Evolutionary conservation across 2,888 invertebrate genomes (phyloP).

Genomic region (Agonopterix alstromeriana): DNA sequence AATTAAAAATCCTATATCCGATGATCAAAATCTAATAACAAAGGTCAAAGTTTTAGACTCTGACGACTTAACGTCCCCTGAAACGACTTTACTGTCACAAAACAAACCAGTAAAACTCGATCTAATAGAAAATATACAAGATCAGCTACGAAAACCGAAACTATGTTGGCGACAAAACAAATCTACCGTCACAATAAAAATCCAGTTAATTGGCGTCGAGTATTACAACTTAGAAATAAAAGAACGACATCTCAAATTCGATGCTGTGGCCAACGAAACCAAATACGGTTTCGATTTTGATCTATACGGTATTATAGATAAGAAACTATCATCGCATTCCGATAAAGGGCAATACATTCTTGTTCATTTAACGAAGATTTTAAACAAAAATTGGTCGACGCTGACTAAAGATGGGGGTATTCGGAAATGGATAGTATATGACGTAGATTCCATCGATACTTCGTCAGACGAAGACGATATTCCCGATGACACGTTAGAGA

Average conservation of each 20-base stretch:
- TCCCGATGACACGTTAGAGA: slow-evolving; percentile 15
- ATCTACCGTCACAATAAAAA: slow-evolving; percentile 38
- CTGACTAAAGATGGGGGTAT: slow-evolving; percentile 29
- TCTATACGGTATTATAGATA: slow-evolving; percentile 49
- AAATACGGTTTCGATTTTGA: slow-evolving; percentile 51
- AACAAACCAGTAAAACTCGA: not conserved
- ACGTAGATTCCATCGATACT: slow-evolving; percentile 43
- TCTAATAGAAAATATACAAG: not conserved
- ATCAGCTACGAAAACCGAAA: slow-evolving; percentile 37
- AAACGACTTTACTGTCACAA: slow-evolving; percentile 4
- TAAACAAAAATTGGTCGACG: slow-evolving; percentile 46
- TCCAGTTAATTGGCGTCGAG: slow-evolving; percentile 45
- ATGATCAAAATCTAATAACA: not conserved
- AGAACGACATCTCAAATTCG: slow-evolving; percentile 37
- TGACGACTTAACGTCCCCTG: slow-evolving; percentile 29
- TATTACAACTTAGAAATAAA: slow-evolving; percentile 41
- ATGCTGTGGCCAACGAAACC: slow-evolving; percentile 29
- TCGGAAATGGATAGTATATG: slow-evolving; percentile 56
- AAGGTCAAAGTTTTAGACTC: slow-evolving; percentile 27
- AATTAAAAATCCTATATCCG: not conserved
- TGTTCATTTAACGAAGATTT: slow-evolving; percentile 40
- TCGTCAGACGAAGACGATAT: slow-evolving; percentile 47
- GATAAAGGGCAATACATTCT: slow-evolving; percentile 57
- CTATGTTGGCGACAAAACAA: slow-evolving; percentile 55
- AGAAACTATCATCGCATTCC: slow-evolving; percentile 28